Percentiles rank a stretch among this genome's conserved stretches.
These are phyloP conservation scores for silkworm (Bombyx mori) DNA, from an alignment of 1,140 invertebrate species.

Conservation along the genomic window DNA sequence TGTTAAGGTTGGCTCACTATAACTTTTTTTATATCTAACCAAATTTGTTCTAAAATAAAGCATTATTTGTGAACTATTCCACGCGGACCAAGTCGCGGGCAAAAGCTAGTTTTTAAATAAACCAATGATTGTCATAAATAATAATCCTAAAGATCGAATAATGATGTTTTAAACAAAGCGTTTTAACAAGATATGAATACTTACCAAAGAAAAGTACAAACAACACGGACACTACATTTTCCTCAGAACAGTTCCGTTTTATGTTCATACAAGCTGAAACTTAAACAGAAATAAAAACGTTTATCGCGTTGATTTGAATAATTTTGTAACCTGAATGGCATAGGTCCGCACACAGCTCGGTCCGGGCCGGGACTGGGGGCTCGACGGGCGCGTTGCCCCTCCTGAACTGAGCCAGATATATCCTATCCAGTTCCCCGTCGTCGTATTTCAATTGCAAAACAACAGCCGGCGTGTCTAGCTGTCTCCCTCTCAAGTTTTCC, in stretches of 20 bases:
- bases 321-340: slow-evolving; percentile 46
- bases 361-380: slow-evolving; percentile 38
- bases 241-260: too few species aligned
- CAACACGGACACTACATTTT: background rate
- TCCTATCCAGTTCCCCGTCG: slow-evolving; percentile 51
- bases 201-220: background rate
- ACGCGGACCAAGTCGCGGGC: too few species aligned
- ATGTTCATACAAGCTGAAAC: background rate
- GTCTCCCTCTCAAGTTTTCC: slow-evolving; percentile 18
- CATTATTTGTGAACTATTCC: too few species aligned
- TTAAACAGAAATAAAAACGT: slow-evolving; percentile 1
- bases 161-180: too few species aligned
- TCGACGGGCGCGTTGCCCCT: slow-evolving; percentile 21
- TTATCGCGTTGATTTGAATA: too few species aligned
- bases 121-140: too few species aligned
- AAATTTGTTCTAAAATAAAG: too few species aligned
- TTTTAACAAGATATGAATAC: background rate
- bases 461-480: slow-evolving; percentile 41
- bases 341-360: slow-evolving; percentile 49
- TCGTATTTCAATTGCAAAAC: slow-evolving; percentile 59
- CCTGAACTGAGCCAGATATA: slow-evolving; percentile 60
- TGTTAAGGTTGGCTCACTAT: too few species aligned
- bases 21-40: too few species aligned
- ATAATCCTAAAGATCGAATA: too few species aligned
- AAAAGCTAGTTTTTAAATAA: too few species aligned